These are phyloP conservation scores for Nematostella vectensis DNA, from an alignment of 92 coral and sea anemone species.

Conservation along the genomic window DNA sequence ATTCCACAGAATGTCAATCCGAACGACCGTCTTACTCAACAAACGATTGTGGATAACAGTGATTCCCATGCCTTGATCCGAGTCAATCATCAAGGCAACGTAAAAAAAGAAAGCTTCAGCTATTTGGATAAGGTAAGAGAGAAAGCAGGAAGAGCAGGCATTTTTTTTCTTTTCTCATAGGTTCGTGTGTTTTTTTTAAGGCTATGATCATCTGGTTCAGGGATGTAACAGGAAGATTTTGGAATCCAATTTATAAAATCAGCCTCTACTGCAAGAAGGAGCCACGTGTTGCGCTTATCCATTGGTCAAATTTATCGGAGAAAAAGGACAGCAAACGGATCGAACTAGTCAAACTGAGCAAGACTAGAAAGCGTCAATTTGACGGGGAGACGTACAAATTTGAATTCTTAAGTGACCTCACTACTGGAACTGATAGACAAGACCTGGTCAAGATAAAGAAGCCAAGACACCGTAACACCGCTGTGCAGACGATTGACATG, in stretches of 20 bases:
- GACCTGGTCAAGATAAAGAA: slow-evolving; percentile 8
- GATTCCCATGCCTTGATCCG: slow-evolving; percentile 18
- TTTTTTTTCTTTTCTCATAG: too few species aligned
- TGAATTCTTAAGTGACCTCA: slow-evolving; percentile 9
- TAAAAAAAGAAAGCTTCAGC: slow-evolving; percentile 14
- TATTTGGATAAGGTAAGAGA: too few species aligned
- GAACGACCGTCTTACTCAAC: slow-evolving; percentile 9
- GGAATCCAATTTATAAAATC: too few species aligned
- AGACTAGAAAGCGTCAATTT: slow-evolving; percentile 10
- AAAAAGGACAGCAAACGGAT: slow-evolving; percentile 5
- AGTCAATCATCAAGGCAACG: slow-evolving; percentile 11
- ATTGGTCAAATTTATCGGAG: too few species aligned
- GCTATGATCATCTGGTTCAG: too few species aligned
- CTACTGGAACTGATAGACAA: slow-evolving; percentile 8
- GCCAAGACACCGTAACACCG: slow-evolving; percentile 6
- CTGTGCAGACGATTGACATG: slow-evolving; percentile 9
- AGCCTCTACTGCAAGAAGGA: too few species aligned
- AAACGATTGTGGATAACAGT: slow-evolving; percentile 21
- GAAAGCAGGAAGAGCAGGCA: too few species aligned
- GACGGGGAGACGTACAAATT: slow-evolving; percentile 8
- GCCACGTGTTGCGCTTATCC: too few species aligned
- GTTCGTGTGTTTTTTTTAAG: too few species aligned
- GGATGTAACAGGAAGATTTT: too few species aligned
- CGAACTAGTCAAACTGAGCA: not conserved
- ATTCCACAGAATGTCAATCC: slow-evolving; percentile 1